These are phyloP conservation scores for Nematostella vectensis DNA, from an alignment of 92 coral and sea anemone species.

Conservation along the genomic window DNA sequence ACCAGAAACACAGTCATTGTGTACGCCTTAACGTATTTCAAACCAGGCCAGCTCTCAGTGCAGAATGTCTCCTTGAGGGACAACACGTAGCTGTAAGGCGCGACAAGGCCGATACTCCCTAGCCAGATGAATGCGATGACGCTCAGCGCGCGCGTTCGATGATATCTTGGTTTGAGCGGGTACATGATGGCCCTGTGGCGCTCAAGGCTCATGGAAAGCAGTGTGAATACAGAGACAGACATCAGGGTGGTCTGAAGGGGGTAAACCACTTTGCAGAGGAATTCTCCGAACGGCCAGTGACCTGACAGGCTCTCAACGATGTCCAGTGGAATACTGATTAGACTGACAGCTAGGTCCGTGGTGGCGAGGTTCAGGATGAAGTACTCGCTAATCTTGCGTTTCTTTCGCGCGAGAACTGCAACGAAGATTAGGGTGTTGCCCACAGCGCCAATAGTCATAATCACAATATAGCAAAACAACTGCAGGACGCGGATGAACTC, in stretches of 20 bases:
- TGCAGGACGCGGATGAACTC: conserved; percentile 36
- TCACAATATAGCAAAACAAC: conserved; percentile 44
- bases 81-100: conserved; percentile 66
- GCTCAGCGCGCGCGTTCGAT: conserved; percentile 35
- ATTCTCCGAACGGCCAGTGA: conserved; percentile 65
- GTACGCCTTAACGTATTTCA: conserved; percentile 42
- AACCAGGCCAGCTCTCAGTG: conserved; percentile 63
- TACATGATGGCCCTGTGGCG: conserved; percentile 76
- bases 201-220: conserved; percentile 86
- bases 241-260: conserved; percentile 80
- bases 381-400: conserved; percentile 73
- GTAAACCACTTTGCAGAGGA: conserved; percentile 73
- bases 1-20: conserved; percentile 61
- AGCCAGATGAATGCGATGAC: conserved; percentile 58
- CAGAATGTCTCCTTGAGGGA: conserved; percentile 38
- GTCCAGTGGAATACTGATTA: conserved; percentile 77
- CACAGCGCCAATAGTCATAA: conserved; percentile 51
- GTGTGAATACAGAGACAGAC: conserved; percentile 73
- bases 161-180: conserved; percentile 69
- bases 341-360: conserved; percentile 59
- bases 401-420: conserved; percentile 54
- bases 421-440: conserved; percentile 63
- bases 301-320: conserved; percentile 58
- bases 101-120: conserved; percentile 55
- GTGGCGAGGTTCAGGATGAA: conserved; percentile 82